Percentiles rank a stretch among this genome's conserved stretches.
These are phyloP conservation scores for Hyposmocoma kahamanoa DNA, from an alignment of 1,140 invertebrate genomes.

Conservation along the genomic window DNA sequence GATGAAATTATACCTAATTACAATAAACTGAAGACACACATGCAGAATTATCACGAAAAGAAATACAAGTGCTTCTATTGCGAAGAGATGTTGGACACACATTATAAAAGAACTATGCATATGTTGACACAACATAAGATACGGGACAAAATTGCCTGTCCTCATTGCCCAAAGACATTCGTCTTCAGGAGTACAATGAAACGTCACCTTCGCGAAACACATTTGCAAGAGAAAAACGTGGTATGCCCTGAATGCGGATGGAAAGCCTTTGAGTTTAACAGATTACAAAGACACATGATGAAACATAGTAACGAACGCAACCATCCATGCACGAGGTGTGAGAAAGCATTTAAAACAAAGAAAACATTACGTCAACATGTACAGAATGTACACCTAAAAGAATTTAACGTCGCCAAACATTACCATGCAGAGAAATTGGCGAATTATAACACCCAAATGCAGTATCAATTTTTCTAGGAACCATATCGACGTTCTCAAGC, in stretches of 20 bases:
- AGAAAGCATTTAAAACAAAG: constrained; percentile 84
- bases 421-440: too few species aligned
- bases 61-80: constrained; percentile 31
- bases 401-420: too few species aligned
- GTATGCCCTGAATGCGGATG: constrained; percentile 75
- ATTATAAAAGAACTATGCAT: constrained; percentile 17
- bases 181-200: constrained; percentile 21
- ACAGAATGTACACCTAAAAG: too few species aligned
- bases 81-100: constrained; percentile 18
- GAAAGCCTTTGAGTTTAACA: constrained; percentile 81
- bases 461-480: too few species aligned
- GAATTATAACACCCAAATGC: too few species aligned
- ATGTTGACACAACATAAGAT: constrained; percentile 18
- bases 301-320: constrained; percentile 85
- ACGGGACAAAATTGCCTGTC: constrained; percentile 19
- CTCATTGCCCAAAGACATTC: constrained; percentile 21
- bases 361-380: too few species aligned
- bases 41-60: constrained; percentile 31
- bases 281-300: constrained; percentile 80
- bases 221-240: constrained; percentile 24
- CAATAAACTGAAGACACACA: constrained; percentile 23
- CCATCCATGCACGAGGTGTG: constrained; percentile 83
- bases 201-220: constrained; percentile 22
- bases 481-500: too few species aligned
- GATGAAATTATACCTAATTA: constrained; percentile 7